A percentile compares a stretch with the other conserved stretches of the same genome.
Evolutionary conservation across 1,140 invertebrate genomes (phyloP).

Genomic region (Trissolcus basalis): DNA sequence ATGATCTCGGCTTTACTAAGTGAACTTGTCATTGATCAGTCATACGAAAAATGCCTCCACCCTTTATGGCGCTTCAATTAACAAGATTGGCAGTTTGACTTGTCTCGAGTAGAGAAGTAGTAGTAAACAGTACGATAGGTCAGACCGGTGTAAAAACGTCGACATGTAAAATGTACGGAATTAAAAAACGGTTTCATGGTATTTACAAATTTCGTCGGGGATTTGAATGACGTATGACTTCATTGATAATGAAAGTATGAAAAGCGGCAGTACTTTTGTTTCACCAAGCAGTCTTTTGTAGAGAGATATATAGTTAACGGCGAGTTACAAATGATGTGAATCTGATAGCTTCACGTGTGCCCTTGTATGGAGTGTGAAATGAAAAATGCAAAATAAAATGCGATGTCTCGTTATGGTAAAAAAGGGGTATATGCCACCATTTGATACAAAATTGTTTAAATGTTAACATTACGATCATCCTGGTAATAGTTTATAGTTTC

Average conservation of each 20-base stretch:
- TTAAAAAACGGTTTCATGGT: not conserved
- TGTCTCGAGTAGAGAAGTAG: too few species aligned
- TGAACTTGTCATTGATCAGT: too few species aligned
- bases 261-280: constrained; percentile 29
- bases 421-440: constrained; percentile 35
- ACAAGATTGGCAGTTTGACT: too few species aligned
- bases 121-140: too few species aligned
- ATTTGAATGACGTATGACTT: not conserved
- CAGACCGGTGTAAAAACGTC: not conserved
- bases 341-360: constrained; percentile 16
- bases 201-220: not conserved
- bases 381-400: constrained; percentile 15
- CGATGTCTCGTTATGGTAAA: constrained; percentile 3
- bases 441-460: constrained; percentile 37
- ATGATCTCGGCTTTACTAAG: too few species aligned
- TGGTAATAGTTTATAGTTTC: constrained; percentile 67
- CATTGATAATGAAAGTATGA: constrained; percentile 43
- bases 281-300: constrained; percentile 55
- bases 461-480: constrained; percentile 55
- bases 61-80: too few species aligned
- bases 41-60: too few species aligned
- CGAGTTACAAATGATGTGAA: constrained; percentile 23
- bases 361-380: constrained; percentile 11
- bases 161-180: constrained; percentile 11
- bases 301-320: constrained; percentile 43